Conservation (phyloP, 2,113 vertebrate species). For the Cinclus cinclus region DNA sequence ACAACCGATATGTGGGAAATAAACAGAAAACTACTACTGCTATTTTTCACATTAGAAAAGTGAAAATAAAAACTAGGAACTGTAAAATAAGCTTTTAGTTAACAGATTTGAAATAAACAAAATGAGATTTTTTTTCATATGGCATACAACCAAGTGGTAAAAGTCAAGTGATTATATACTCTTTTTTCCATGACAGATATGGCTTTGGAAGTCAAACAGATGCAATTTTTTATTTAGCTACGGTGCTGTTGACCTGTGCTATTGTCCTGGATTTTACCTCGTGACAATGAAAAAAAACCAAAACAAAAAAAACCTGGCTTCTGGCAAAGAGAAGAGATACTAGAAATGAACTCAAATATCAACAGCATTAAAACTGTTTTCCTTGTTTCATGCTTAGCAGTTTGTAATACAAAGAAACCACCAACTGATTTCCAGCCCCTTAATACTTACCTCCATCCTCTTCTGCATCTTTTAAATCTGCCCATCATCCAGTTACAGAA, state of each 20-base stretch:
- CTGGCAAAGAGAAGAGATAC: neutral
- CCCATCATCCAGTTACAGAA: neutral
- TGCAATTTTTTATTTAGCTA: neutral
- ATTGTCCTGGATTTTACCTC: neutral
- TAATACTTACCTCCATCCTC: neutral
- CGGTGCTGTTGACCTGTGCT: rapidly evolving
- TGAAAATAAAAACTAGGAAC: neutral
- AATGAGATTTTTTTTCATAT: neutral
- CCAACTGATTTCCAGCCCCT: neutral
- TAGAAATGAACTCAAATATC: neutral
- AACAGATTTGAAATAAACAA: neutral
- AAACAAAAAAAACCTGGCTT: neutral
- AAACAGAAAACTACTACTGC: neutral
- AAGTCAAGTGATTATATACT: neutral
- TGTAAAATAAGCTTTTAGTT: neutral
- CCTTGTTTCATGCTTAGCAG: neutral
- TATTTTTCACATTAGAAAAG: neutral
- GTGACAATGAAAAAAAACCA: neutral
- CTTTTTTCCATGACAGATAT: neutral
- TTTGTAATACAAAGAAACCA: neutral
- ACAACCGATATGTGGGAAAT: neutral
- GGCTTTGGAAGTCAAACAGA: neutral
- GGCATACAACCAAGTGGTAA: neutral
- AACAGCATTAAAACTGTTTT: neutral
- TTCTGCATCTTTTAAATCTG: neutral